Base-by-base conservation (phyloP, 2,888 invertebrate species). In the Ophion ventricosus region DNA sequence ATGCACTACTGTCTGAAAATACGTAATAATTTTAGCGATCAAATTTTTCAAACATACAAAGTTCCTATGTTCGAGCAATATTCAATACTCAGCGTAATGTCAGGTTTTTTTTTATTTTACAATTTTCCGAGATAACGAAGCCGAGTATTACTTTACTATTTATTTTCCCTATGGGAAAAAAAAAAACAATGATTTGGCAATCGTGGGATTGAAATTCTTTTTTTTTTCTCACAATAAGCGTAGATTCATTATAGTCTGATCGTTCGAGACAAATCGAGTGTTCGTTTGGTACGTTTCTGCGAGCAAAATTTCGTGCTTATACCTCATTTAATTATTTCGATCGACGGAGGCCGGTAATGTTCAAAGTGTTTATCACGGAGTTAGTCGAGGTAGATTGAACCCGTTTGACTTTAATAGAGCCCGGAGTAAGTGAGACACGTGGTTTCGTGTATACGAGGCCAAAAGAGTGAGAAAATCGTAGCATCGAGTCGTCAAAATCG, bases 381-480 rank as follows among this genome's bases (percentile, higher is more conserved):
- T 7, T 75, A 35, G 78, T 84, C 86, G 87, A 88, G 90, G 88
- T 88, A 90, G 89, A n/a, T 90, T 91, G 88, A 89, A 88, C 90
- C 88, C 87, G 80, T 85, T 90, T 90, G 89, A 91, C 89, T 90
- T 88, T 89, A 90, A 90, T 89, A 87, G 86, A 85, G 85, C 79
- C 84, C 84, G 87, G 87, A 79, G 79, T 85, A 69, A 54, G 69
- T 20, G 57, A 56, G 66, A 66, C 56, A 57, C 66, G 25, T 49
- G 17, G 29, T 64, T 29, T 54, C 17, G 25, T 77, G 70, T 49
- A 69, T 49, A n/a, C 54, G 79, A 57, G 10, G 2, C 2, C 56
- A 57, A 5, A 64, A 66, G 61, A 80, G 67, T 59, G 66, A 70
- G 40, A 64, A 75, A 59, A 40, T 17, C 56, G 63, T 35, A 23